A percentile compares a stretch with the other conserved stretches of the same genome.
These are phyloP conservation scores for Asobara japonica DNA, from an alignment of 1,140 invertebrate genomes.

Conservation along the genomic window DNA sequence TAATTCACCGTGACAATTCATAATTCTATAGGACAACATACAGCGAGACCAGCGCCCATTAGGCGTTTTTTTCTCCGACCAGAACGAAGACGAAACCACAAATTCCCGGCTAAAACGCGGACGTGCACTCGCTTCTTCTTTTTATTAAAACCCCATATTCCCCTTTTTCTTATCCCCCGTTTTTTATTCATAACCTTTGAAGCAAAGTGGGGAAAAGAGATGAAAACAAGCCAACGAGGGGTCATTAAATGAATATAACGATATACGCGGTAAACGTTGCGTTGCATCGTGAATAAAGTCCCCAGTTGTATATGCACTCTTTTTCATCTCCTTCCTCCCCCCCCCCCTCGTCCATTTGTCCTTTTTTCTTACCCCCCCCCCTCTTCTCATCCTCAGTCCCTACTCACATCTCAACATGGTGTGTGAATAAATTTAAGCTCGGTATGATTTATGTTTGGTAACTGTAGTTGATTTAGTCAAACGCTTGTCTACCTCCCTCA, in stretches of 20 bases:
- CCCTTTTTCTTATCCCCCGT: not conserved
- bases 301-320: slow-evolving; percentile 23
- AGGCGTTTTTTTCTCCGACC: slow-evolving; percentile 56
- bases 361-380: not conserved
- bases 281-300: slow-evolving; percentile 29
- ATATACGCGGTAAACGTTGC: slow-evolving; percentile 29
- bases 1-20: slow-evolving; percentile 50
- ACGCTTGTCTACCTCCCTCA: not conserved
- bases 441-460: slow-evolving; percentile 11
- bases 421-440: slow-evolving; percentile 21
- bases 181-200: slow-evolving; percentile 19
- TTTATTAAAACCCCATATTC: slow-evolving; percentile 16
- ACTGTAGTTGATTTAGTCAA: not conserved
- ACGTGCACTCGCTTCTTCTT: slow-evolving; percentile 2
- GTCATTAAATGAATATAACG: slow-evolving; percentile 30
- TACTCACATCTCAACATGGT: slow-evolving; percentile 3
- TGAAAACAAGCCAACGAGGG: slow-evolving; percentile 3
- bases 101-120: slow-evolving; percentile 21
- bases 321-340: not conserved
- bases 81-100: slow-evolving; percentile 23
- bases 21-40: slow-evolving; percentile 56
- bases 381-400: not conserved
- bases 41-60: slow-evolving; percentile 52
- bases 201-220: not conserved
- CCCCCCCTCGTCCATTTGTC: not conserved